A percentile compares a stretch with the other conserved stretches of the same genome.
phyloP scores from a whole-genome alignment of 2,888 invertebrate genomes.

The Alsophila aescularia region DNA sequence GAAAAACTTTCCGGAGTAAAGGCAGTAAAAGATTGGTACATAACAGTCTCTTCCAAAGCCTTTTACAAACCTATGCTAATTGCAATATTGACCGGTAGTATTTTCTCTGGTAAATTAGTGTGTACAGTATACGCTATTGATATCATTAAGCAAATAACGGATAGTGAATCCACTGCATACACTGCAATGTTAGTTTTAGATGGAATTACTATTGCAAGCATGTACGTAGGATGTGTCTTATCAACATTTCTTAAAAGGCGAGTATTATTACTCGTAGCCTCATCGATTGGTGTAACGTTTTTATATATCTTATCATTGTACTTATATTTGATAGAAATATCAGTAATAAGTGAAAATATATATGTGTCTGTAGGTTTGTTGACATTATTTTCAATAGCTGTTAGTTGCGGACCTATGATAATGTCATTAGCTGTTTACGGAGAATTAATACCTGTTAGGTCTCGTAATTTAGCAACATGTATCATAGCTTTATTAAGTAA shows the following conservation, averaged over 20 bases:
- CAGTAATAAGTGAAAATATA: conserved; percentile 40
- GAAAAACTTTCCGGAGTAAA: conserved; percentile 6
- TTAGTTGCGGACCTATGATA: conserved; percentile 50
- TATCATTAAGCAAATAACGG: conserved; percentile 53
- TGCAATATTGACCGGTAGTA: conserved; percentile 33
- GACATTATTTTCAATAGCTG: conserved; percentile 42
- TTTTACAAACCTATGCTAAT: conserved; percentile 52
- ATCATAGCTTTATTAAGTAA: conserved; percentile 24
- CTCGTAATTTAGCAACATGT: conserved; percentile 42
- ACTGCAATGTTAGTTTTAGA: conserved; percentile 55
- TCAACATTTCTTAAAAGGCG: conserved; percentile 44
- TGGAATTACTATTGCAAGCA: conserved; percentile 52
- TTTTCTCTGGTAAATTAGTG: conserved; percentile 51
- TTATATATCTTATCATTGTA: conserved; percentile 45
- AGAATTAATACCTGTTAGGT: conserved; percentile 47
- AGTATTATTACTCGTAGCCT: conserved; percentile 41
- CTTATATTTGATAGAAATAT: conserved; percentile 42
- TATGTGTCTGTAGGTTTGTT: conserved; percentile 42
- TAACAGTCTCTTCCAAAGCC: conserved; percentile 33
- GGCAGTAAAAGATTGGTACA: conserved; percentile 14
- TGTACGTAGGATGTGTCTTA: conserved; percentile 45
- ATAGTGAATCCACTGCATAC: conserved; percentile 48
- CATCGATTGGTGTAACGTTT: conserved; percentile 39
- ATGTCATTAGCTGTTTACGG: conserved; percentile 42
- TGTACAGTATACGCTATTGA: conserved; percentile 54